Evolutionary conservation across 1,140 invertebrate species (phyloP), one percentile per base, ranked within the genome.

Genomic region (Ruditapes philippinarum): DNA sequence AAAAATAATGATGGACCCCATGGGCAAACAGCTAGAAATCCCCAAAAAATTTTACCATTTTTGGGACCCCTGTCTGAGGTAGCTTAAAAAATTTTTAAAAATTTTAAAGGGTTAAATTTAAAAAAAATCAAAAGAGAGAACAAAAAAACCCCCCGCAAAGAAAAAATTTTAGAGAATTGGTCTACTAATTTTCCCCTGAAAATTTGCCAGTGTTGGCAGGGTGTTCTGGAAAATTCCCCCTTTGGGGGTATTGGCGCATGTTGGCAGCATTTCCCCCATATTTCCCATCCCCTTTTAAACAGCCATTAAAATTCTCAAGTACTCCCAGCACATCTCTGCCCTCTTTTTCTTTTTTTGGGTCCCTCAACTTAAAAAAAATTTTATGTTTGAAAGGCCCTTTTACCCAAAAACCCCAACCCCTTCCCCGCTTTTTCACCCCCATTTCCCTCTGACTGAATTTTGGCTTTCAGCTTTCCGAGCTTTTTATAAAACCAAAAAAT

Each of bases 261-360:
- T 36, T n/a, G n/a, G 95, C 93, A 70, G 95, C 95, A 62, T 95
- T 95, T 80, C 95, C 95, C 62, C 95, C 94, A 92, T 94, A 95
- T 57, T 94, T 94, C 25, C 92, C 93, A 90, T 95, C 94, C 86
- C 95, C 95, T n/a, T n/a, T n/a, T n/a, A 92, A 96, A 95, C 33
- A 96, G 90, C 95, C 95, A 90, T 96, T 96, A 89, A 96, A 96
- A 70, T 94, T 95, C 86, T 96, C 95, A 68, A 96, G 96, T 73
- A 95, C 95, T 80, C 96, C 95, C 62, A 96, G 85, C 93, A 96
- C 95, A 90, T 95, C 94, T 90, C 96, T 95, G 22, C 95, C 95
- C 84, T 96, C 95, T 79, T 95, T 95, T 86, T 96, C 95, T 60
- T 94, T 94, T 73, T 93, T 94, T 31, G 95, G 94, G 78, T 95